Percentiles rank a stretch among this genome's conserved stretches.
Evolutionary conservation across 2,113 vertebrate species (phyloP).

Genomic region (Galbula dea): DNA sequence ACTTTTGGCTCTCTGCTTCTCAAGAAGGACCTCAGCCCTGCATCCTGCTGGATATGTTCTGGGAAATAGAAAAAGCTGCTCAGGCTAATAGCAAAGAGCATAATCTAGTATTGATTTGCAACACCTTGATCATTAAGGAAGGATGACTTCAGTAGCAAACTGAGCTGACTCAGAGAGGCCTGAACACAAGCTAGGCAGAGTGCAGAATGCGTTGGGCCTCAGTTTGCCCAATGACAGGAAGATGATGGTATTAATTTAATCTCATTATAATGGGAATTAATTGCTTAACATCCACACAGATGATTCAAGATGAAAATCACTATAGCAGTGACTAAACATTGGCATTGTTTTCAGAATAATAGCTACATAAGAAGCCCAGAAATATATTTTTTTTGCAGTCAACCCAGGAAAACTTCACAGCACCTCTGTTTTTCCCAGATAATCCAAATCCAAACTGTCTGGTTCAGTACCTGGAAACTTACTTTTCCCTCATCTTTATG

Average conservation of each 20-base stretch:
- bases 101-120: slow-evolving; percentile 31
- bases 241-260: not conserved
- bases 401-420: not conserved
- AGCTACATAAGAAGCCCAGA: not conserved
- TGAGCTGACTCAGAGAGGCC: not conserved
- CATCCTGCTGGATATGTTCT: not conserved
- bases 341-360: not conserved
- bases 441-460: not conserved
- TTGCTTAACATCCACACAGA: not conserved
- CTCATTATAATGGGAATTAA: not conserved
- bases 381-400: not conserved
- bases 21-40: not conserved
- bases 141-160: not conserved
- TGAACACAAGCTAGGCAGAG: not conserved
- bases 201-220: not conserved
- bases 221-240: not conserved
- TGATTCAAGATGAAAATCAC: not conserved
- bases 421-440: not conserved
- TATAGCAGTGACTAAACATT: not conserved
- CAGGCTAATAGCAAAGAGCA: slow-evolving; percentile 35
- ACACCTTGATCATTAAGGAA: slow-evolving; percentile 20
- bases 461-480: not conserved
- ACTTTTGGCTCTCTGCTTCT: not conserved
- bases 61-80: slow-evolving; percentile 12
- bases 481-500: not conserved